Evolutionary conservation across 2,797 vertebrate genomes (phyloP), one percentile per base, ranked within the genome.

Genomic region (Melanotaenia nigrans): DNA sequence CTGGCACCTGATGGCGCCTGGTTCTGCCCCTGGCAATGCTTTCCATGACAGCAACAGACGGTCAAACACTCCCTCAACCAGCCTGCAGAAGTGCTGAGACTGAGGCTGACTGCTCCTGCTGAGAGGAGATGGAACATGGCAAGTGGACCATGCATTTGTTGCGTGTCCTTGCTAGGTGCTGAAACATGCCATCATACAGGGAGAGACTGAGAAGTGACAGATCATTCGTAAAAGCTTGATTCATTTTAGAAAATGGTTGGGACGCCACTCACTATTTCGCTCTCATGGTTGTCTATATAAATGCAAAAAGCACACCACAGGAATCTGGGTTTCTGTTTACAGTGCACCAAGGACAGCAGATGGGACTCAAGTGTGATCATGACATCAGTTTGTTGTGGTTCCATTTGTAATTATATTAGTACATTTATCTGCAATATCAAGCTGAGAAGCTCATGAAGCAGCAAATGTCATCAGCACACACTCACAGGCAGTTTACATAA

Each of bases 241-340:
- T 91, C 82, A 83, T 85, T 88, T 84, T 79, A 79, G 73, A 79
- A 86, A 88, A 77, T 64, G 73, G 63, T 67, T 59, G 61, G 68
- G 60, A 81, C 78, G 85, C 71, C 86, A 71, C 82, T 85, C 82
- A 70, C 81, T 24, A 82, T 86, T 42, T 42, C 40, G 3, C 40
- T 42, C 14, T 42, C 40, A 42, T 42, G 40, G 13, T 14, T 42
- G 40, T 42, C 40, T 11, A 16, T 42, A 6, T 45, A 45, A 18
- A 18, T 20, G 16, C 42, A 45, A 11, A 36, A 35, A 35, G 5
- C 33, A 9, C 35, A 9, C 6, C 42, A 45, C 16, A 45, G 16
- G 18, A 45, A 6, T 40, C 6, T 8, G 35, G 7, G 35, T 11
- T 36, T 14, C 5, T 5, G 40, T 42, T 45, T 20, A 18, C 42